Conservation (phyloP, 2,888 invertebrate species). For the Heliconius sara region DNA sequence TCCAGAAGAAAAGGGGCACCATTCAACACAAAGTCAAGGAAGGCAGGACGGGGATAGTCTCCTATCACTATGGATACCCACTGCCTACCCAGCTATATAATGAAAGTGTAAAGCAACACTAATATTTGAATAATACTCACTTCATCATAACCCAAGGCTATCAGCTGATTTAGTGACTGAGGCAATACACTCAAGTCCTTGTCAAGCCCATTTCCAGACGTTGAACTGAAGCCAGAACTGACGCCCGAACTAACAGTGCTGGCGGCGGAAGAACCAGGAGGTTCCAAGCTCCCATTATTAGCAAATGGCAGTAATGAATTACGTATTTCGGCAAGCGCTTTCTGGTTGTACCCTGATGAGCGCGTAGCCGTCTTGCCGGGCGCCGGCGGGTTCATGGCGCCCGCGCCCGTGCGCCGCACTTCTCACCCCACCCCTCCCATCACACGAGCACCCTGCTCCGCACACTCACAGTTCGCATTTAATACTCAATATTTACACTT, state of each 20-base stretch:
- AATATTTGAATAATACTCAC: conserved; percentile 68
- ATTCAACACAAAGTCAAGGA: too few species aligned
- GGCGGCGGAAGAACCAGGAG: conserved; percentile 89
- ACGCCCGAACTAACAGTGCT: conserved; percentile 87
- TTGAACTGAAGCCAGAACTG: conserved; percentile 85
- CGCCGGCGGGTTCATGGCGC: conserved; percentile 87
- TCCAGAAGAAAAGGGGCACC: too few species aligned
- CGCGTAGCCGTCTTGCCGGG: conserved; percentile 87
- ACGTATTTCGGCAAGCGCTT: conserved; percentile 93
- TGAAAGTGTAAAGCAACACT: neutral
- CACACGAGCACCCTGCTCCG: conserved; percentile 70
- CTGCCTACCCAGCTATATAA: neutral
- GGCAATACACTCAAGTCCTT: conserved; percentile 87
- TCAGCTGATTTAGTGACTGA: conserved; percentile 86
- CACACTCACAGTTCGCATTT: conserved; percentile 62
- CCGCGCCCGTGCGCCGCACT: conserved; percentile 81
- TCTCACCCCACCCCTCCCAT: conserved; percentile 83
- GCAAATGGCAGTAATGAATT: conserved; percentile 92
- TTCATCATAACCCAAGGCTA: conserved; percentile 90
- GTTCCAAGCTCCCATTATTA: conserved; percentile 85
- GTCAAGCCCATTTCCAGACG: conserved; percentile 83
- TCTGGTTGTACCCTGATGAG: conserved; percentile 92
- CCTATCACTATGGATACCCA: neutral
- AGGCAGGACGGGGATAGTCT: neutral
- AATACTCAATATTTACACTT: conserved; percentile 45